Conservation (phyloP, 2,888 invertebrate species). For the Eueremaeus valkanovi region DNA sequence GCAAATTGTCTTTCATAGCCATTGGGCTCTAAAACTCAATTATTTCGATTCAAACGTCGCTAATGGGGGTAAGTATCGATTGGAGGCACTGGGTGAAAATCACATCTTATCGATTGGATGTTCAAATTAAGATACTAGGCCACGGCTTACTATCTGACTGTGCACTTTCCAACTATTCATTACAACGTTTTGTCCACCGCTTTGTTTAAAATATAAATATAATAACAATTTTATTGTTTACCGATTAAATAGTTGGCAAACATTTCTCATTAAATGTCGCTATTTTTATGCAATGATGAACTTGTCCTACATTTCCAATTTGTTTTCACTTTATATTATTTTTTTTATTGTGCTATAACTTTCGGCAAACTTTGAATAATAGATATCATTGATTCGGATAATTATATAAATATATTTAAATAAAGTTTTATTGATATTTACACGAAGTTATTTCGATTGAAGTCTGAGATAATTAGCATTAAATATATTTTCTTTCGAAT, state of each 20-base stretch:
- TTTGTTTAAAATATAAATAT: not conserved
- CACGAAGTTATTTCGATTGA: too few relatives aligned
- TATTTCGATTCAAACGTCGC: not conserved
- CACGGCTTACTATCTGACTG: not conserved
- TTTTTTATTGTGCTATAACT: not conserved
- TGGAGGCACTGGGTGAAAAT: slow-evolving; percentile 18
- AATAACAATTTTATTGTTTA: not conserved
- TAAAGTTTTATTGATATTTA: too few relatives aligned
- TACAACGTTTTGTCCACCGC: not conserved
- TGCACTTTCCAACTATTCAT: not conserved
- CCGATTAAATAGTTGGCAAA: not conserved
- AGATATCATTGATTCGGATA: too few relatives aligned
- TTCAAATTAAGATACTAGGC: not conserved
- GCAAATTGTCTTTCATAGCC: slow-evolving; percentile 4
- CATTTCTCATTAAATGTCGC: not conserved
- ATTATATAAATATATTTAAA: too few relatives aligned
- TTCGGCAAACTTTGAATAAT: too few relatives aligned
- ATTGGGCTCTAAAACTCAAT: not conserved
- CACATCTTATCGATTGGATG: not conserved
- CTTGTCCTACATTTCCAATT: not conserved
- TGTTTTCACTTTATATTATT: not conserved
- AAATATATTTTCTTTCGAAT: too few relatives aligned
- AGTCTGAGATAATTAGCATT: too few relatives aligned
- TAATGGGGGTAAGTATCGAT: not conserved
- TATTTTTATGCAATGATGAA: not conserved